phyloP scores from a whole-genome alignment of 2,888 invertebrate species.

The Polydrusus tereticollis region DNA sequence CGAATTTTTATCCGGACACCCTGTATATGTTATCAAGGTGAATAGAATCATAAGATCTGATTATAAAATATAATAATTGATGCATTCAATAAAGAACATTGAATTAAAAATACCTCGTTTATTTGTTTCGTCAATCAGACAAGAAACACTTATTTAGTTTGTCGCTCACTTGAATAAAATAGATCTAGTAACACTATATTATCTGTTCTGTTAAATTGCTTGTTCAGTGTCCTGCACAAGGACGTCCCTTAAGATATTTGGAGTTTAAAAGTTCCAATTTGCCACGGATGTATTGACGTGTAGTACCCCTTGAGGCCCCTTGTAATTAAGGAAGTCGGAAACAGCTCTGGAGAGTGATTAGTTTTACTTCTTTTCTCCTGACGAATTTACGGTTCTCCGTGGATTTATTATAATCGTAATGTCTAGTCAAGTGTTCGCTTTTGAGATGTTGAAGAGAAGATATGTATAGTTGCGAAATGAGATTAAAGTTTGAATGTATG shows the following conservation, averaged over 20 bases:
- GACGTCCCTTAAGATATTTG: conserved; percentile 7
- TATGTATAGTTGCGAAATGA: too few species aligned
- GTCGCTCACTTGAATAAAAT: not conserved
- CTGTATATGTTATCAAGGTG: too few species aligned
- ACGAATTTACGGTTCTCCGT: conserved; percentile 9
- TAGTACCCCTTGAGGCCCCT: conserved; percentile 22
- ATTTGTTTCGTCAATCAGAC: not conserved
- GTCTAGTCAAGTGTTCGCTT: not conserved
- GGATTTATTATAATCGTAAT: not conserved
- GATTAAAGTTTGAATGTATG: too few species aligned
- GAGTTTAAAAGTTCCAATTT: conserved; percentile 26
- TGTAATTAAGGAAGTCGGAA: conserved; percentile 33
- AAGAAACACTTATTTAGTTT: not conserved
- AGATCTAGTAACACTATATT: not conserved
- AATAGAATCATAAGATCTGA: too few species aligned
- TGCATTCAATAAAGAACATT: too few species aligned
- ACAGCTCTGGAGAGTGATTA: conserved; percentile 29
- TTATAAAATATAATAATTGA: too few species aligned
- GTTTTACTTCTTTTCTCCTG: conserved; percentile 21
- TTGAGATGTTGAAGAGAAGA: too few species aligned
- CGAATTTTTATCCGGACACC: too few species aligned
- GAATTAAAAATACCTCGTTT: too few species aligned
- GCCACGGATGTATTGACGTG: conserved; percentile 20
- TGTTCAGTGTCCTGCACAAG: conserved; percentile 21
- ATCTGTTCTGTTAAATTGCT: conserved; percentile 9